Conservation (phyloP, 1,140 invertebrate genomes). For the Hydropsyche tenuis region DNA sequence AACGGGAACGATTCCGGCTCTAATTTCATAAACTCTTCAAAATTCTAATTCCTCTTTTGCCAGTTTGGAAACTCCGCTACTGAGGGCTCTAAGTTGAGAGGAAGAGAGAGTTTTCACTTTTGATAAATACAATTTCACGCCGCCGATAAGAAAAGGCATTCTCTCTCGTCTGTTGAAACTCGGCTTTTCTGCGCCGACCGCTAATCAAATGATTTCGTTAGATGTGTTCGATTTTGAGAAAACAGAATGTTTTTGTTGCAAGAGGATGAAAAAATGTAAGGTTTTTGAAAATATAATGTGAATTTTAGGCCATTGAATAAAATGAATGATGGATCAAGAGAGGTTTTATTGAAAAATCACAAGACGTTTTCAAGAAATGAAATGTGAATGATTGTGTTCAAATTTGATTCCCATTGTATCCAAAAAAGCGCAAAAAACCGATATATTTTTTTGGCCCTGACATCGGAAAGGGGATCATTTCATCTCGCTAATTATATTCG, state of each 20-base stretch:
- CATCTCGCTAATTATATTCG: slow-evolving; percentile 26
- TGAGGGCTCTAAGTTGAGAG: no score
- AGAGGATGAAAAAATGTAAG: no score
- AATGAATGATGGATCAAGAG: no score
- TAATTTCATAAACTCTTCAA: not conserved
- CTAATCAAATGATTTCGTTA: not conserved
- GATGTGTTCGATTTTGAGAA: no score
- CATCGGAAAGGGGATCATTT: not conserved
- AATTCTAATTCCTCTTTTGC: slow-evolving; percentile 5
- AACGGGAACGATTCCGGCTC: not conserved
- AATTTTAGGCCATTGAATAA: no score
- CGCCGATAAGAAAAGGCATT: not conserved
- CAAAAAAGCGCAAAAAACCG: no score
- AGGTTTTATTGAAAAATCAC: no score
- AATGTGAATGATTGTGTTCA: not conserved
- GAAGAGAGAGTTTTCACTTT: not conserved
- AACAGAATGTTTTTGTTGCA: no score
- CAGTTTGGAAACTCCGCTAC: not conserved
- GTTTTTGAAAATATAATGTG: no score
- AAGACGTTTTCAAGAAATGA: not conserved
- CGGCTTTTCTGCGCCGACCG: not conserved
- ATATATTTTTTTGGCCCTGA: not conserved
- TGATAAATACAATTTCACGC: not conserved
- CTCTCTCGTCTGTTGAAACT: not conserved
- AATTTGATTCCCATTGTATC: not conserved